phyloP scores from a whole-genome alignment of 2,888 invertebrate genomes.

The Abrostola tripartita region DNA sequence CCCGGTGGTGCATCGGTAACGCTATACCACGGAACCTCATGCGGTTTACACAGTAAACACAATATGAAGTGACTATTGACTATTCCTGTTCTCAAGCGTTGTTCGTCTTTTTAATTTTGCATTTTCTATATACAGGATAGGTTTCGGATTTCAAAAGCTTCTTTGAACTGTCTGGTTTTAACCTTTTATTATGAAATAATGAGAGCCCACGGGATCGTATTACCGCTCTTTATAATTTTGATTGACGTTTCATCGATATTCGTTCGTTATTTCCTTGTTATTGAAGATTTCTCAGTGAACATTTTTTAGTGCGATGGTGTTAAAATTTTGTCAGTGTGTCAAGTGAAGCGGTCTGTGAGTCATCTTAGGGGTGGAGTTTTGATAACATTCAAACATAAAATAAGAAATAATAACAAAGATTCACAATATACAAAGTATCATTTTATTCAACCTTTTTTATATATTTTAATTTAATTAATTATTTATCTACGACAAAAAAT shows the following conservation, averaged over 20 bases:
- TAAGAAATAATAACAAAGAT: not conserved
- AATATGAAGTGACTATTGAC: constrained; percentile 88
- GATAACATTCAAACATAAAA: no score
- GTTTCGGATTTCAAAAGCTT: constrained; percentile 81
- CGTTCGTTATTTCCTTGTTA: constrained; percentile 55
- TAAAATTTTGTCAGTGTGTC: no score
- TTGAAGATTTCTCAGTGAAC: constrained; percentile 32
- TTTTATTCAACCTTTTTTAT: not conserved
- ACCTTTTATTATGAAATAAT: constrained; percentile 78
- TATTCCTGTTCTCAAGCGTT: constrained; percentile 82
- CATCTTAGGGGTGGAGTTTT: no score
- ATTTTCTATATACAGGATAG: constrained; percentile 78
- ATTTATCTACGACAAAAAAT: no score
- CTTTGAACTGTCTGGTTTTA: constrained; percentile 71
- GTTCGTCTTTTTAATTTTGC: constrained; percentile 82
- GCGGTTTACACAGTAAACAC: constrained; percentile 85
- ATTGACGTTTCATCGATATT: constrained; percentile 73
- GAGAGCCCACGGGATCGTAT: constrained; percentile 72
- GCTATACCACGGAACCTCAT: constrained; percentile 81
- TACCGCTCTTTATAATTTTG: constrained; percentile 71
- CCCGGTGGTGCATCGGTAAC: constrained; percentile 69
- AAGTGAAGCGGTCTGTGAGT: no score
- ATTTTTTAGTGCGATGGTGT: constrained; percentile 4
- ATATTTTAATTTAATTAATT: no score
- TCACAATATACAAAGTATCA: not conserved